A percentile compares a stretch with the other conserved stretches of the same genome.
Evolutionary conservation across 2,888 invertebrate genomes (phyloP).

Genomic region (Amphipoea lucens): DNA sequence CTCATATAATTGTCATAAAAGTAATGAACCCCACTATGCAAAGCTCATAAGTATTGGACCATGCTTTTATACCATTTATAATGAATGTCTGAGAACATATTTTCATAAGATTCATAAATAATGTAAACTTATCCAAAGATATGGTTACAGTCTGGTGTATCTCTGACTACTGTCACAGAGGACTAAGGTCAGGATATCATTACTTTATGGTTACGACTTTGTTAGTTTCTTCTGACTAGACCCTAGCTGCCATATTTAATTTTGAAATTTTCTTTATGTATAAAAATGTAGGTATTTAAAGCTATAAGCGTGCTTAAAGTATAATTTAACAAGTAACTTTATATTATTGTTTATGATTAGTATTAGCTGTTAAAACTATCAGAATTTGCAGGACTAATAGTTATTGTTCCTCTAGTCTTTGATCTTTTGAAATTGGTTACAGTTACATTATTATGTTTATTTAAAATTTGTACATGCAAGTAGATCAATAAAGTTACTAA

Average conservation of each 20-base stretch:
- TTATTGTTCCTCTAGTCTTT: slow-evolving; percentile 68
- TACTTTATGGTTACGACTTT: slow-evolving; percentile 68
- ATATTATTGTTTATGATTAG: slow-evolving; percentile 66
- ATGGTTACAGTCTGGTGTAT: slow-evolving; percentile 63
- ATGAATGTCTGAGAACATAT: slow-evolving; percentile 52
- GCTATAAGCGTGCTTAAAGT: slow-evolving; percentile 73
- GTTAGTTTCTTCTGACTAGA: slow-evolving; percentile 72
- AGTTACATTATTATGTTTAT: slow-evolving; percentile 48
- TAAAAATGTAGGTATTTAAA: slow-evolving; percentile 71
- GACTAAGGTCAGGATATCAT: slow-evolving; percentile 65
- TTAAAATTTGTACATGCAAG: slow-evolving; percentile 51
- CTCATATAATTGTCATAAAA: slow-evolving; percentile 56
- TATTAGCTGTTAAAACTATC: slow-evolving; percentile 62
- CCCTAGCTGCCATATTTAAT: slow-evolving; percentile 84
- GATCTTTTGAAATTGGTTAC: slow-evolving; percentile 59
- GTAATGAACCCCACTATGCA: slow-evolving; percentile 51
- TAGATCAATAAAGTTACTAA: slow-evolving; percentile 53
- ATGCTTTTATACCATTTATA: slow-evolving; percentile 63
- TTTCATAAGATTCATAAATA: slow-evolving; percentile 50
- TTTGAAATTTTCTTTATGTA: slow-evolving; percentile 74
- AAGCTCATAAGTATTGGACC: slow-evolving; percentile 61
- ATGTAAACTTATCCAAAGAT: slow-evolving; percentile 67
- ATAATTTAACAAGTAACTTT: slow-evolving; percentile 65
- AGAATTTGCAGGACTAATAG: slow-evolving; percentile 58
- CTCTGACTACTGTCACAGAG: slow-evolving; percentile 63